phyloP scores from a whole-genome alignment of 2,797 vertebrate species.

The Channallabes apus region DNA sequence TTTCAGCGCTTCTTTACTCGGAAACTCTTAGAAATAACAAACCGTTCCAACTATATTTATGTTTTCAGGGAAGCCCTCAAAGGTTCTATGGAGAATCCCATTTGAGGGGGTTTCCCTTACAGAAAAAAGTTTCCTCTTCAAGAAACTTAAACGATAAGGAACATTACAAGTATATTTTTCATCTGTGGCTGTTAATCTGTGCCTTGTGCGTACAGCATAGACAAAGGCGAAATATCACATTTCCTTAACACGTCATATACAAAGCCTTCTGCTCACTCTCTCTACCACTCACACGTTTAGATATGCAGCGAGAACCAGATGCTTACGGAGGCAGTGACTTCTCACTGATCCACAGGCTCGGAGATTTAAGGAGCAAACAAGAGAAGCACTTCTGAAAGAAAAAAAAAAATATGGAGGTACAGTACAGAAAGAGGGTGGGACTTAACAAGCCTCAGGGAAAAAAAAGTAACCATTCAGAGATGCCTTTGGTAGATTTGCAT shows the following conservation, averaged over 20 bases:
- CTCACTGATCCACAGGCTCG: neutral
- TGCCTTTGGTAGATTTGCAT: conserved; percentile 10
- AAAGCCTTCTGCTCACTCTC: conserved; percentile 12
- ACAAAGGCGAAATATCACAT: neutral
- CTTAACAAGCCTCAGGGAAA: neutral
- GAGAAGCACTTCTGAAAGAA: neutral
- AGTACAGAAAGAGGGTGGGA: neutral
- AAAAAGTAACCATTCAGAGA: conserved; percentile 4
- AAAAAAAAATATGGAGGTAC: neutral
- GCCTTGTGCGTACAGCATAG: no score
- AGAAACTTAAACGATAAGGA: neutral
- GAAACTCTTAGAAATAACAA: neutral
- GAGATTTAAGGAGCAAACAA: neutral
- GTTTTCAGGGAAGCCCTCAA: neutral
- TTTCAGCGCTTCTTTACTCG: no score
- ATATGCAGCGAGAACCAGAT: conserved; percentile 26
- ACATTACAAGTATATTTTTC: neutral
- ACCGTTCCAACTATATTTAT: neutral
- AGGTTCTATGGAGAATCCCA: neutral
- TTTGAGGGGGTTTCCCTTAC: neutral
- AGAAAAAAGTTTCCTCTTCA: neutral
- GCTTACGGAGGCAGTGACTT: neutral
- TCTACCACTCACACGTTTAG: neutral
- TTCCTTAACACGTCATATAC: conserved; percentile 18
- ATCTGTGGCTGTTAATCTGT: neutral